phyloP scores from a whole-genome alignment of 2,113 vertebrate genomes.

The Rhodinocichla rosea region DNA sequence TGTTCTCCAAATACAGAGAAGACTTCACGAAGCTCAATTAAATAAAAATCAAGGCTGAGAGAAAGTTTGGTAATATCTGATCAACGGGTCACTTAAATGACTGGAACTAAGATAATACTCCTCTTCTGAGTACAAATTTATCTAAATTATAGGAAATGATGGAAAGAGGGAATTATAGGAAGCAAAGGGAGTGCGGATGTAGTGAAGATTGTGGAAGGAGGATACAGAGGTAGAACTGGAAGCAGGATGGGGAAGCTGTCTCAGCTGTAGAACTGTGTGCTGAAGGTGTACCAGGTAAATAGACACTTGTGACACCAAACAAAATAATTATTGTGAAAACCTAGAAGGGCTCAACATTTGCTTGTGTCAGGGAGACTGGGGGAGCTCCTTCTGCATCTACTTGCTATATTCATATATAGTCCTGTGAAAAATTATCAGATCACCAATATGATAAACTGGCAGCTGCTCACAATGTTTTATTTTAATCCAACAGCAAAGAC shows the following conservation, averaged over 20 bases:
- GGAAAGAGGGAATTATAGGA: background rate
- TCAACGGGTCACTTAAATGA: background rate
- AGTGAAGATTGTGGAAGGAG: background rate
- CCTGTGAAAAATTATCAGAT: background rate
- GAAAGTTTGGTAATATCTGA: background rate
- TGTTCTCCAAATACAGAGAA: background rate
- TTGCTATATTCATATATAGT: background rate
- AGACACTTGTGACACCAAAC: background rate
- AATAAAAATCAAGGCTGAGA: background rate
- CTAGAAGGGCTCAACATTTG: background rate
- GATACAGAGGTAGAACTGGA: background rate
- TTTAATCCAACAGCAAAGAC: background rate
- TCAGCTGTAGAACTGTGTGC: background rate
- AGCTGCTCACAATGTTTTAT: background rate
- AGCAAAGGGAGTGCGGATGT: background rate
- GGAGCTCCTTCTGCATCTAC: background rate
- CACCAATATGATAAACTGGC: background rate
- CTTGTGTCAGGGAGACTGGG: background rate
- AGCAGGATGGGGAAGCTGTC: background rate
- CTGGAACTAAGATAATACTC: background rate
- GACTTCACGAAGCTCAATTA: background rate
- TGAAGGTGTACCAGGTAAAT: background rate
- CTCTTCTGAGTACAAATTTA: background rate
- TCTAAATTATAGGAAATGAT: background rate
- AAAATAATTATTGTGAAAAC: background rate